phyloP scores from a whole-genome alignment of 2,888 invertebrate genomes.

The Stenoptilia bipunctidactyla region DNA sequence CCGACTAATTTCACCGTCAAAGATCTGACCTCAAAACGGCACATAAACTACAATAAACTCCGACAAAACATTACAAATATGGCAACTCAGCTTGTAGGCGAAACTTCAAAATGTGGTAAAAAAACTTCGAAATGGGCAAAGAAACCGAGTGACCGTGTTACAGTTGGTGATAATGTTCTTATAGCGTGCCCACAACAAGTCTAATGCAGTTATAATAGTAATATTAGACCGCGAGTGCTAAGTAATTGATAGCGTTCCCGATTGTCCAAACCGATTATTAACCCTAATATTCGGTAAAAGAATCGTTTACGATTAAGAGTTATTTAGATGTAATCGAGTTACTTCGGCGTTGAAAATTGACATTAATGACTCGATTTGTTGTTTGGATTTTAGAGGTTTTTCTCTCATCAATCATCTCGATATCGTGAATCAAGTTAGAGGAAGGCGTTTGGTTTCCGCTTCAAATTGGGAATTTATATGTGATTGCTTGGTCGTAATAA shows the following conservation, averaged over 20 bases:
- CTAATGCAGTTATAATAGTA: conserved; percentile 64
- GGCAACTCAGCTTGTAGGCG: neutral
- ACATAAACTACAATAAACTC: too few species aligned
- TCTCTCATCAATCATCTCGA: too few species aligned
- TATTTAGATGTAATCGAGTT: too few species aligned
- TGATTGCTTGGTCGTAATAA: too few species aligned
- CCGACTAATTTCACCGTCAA: too few species aligned
- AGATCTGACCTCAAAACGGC: too few species aligned
- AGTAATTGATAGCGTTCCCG: conserved; percentile 57
- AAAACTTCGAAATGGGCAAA: conserved; percentile 49
- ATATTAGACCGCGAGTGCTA: conserved; percentile 50
- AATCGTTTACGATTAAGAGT: neutral
- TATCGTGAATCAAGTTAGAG: too few species aligned
- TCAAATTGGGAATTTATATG: too few species aligned
- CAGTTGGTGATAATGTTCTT: conserved; percentile 49
- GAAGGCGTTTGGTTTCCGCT: too few species aligned
- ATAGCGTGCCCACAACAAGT: conserved; percentile 57
- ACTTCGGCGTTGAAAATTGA: too few species aligned
- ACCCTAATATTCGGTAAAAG: neutral
- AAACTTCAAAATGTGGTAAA: conserved; percentile 24
- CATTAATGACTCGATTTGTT: too few species aligned
- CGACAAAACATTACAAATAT: neutral
- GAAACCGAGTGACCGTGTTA: conserved; percentile 66
- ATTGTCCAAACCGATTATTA: conserved; percentile 3
- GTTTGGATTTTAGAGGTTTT: too few species aligned